Base-by-base conservation (phyloP, 2,888 invertebrate genomes). In the Torymus tubicola region DNA sequence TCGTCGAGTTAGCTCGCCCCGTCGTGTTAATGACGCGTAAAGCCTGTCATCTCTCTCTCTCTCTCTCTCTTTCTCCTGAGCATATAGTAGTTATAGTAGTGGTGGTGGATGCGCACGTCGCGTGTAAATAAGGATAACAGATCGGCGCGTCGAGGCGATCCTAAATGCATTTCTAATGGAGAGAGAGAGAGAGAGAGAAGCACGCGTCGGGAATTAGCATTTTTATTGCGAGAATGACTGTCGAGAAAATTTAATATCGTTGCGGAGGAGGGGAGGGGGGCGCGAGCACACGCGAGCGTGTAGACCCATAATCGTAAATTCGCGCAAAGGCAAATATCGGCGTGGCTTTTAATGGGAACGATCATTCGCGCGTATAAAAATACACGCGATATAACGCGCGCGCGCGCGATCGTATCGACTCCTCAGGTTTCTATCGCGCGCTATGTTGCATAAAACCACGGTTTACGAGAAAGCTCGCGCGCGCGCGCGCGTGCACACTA, bases 281-380 rank as follows among this genome's bases (percentile, higher is more conserved):
- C n/a, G n/a, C n/a, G n/a, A n/a, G n/a, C n/a, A n/a, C 31, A 31
- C 42, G 42, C 42, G 42, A 42, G 42, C 42, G 42, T 42, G 42
- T 1, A 14, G 21, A 50, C n/a, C 58, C 50, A 53, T 68, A 58
- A 68, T 60, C 75, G 67, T 75, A 75, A 75, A 75, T 75, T 67
- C 52, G 4, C 24, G 67, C 52, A 52, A 52, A 68, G 57, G 55
- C 31, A 55, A 53, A 55, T 55, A 72, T 72, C 72, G 42, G 63
- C 18, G 14, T 18, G 31, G 18, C 42, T 58, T 65, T 74, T 65
- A 58, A 65, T 55, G 53, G 53, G 24, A 42, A 42, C 42, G 31
- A 64, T 53, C 42, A 65, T 65, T 31, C 55, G 21, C 57, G 50
- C 52, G 16, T 63, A 55, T 63, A 57, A 74, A 52, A 42, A 42